Conservation (phyloP, 2,888 invertebrate species). For the Erpobdella octoculata region DNA sequence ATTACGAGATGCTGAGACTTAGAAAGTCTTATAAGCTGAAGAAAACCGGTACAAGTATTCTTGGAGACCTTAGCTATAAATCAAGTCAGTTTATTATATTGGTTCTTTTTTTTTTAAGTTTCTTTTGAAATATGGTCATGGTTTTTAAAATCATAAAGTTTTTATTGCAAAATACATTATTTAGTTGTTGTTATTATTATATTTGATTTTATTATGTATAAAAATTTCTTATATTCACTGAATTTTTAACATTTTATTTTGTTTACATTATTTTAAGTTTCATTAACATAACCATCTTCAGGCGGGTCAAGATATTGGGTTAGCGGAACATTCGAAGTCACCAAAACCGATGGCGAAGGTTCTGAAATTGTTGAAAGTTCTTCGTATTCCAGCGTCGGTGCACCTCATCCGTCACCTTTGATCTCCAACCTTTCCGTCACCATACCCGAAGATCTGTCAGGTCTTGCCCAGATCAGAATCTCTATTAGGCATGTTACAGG, state of each 20-base stretch:
- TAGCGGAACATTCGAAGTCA: constrained; percentile 88
- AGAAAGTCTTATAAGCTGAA: constrained; percentile 92
- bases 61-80: constrained; percentile 88
- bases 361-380: neutral
- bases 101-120: neutral
- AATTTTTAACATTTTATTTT: too few relatives aligned
- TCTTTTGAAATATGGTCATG: neutral
- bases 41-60: constrained; percentile 85
- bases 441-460: constrained; percentile 86
- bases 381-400: constrained; percentile 5
- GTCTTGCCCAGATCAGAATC: constrained; percentile 90
- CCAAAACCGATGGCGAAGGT: constrained; percentile 67
- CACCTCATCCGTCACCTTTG: neutral
- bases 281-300: constrained; percentile 36
- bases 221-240: too few relatives aligned
- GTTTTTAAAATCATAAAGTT: neutral
- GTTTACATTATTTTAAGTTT: too few relatives aligned
- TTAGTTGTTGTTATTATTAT: neutral
- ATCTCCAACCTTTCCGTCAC: constrained; percentile 73
- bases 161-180: neutral
- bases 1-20: constrained; percentile 76
- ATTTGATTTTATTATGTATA: too few relatives aligned
- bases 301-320: constrained; percentile 89
- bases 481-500: constrained; percentile 59
- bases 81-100: constrained; percentile 57